These are phyloP conservation scores for Phymatocera aterrima DNA, from an alignment of 2,888 invertebrate genomes.

Conservation along the genomic window DNA sequence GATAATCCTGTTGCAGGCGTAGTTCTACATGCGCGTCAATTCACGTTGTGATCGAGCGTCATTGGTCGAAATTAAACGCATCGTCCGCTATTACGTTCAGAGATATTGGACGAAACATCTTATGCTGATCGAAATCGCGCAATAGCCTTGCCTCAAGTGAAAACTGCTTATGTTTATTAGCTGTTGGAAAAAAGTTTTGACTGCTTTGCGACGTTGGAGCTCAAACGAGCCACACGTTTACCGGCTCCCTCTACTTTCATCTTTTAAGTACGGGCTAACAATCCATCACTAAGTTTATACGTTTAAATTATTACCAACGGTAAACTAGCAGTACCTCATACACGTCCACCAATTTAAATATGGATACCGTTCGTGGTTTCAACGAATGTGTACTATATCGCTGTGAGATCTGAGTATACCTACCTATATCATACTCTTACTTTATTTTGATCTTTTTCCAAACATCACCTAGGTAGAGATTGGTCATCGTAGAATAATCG, in stretches of 20 bases:
- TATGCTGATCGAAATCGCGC: too few relatives aligned
- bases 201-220: neutral
- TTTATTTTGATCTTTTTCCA: too few relatives aligned
- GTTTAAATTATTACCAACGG: neutral
- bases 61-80: too few relatives aligned
- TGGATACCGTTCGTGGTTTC: neutral
- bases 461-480: too few relatives aligned
- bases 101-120: too few relatives aligned
- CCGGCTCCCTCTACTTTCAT: neutral
- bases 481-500: too few relatives aligned
- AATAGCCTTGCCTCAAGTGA: neutral
- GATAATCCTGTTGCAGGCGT: too few relatives aligned
- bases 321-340: neutral
- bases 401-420: neutral
- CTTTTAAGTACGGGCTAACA: slow-evolving; percentile 15
- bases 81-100: too few relatives aligned
- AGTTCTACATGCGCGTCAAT: too few relatives aligned
- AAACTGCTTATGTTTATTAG: neutral
- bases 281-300: slow-evolving; percentile 2
- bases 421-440: neutral
- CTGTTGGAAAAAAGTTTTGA: neutral
- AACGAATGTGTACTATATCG: neutral
- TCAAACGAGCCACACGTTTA: neutral
- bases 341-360: slow-evolving; percentile 27
- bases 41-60: too few relatives aligned